A percentile compares a stretch with the other conserved stretches of the same genome.
Conservation (phyloP, 2,888 invertebrate genomes). For the Terebella lapidaria region DNA sequence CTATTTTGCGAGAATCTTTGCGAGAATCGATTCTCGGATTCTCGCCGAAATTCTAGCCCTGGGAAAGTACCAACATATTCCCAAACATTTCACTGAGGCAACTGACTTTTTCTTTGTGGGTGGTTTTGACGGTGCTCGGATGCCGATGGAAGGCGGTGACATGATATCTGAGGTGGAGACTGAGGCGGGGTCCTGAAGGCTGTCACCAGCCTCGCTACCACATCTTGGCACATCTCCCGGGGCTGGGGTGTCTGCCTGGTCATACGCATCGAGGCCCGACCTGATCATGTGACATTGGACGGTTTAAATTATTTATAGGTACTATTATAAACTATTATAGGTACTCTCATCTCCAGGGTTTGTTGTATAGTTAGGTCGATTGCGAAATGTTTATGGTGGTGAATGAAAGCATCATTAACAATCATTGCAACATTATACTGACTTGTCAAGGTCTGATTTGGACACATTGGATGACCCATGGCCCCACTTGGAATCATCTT, state of each 20-base stretch:
- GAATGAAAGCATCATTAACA: too few relatives aligned
- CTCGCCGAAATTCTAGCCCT: too few relatives aligned
- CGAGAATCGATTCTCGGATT: too few relatives aligned
- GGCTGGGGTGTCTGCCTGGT: neutral
- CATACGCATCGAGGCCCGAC: neutral
- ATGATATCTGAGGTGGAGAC: neutral
- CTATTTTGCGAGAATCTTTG: too few relatives aligned
- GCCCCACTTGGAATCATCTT: constrained; percentile 10
- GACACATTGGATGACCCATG: neutral
- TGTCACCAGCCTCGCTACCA: neutral
- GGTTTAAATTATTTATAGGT: neutral
- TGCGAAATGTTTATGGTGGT: too few relatives aligned
- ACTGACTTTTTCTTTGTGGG: neutral
- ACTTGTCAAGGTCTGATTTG: too few relatives aligned
- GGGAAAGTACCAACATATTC: too few relatives aligned
- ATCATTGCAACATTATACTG: too few relatives aligned
- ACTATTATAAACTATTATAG: neutral
- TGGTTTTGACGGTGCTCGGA: neutral
- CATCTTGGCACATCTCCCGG: neutral
- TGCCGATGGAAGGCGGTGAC: neutral
- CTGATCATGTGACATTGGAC: neutral
- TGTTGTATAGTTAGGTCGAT: too few relatives aligned
- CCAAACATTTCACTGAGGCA: too few relatives aligned
- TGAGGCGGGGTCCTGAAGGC: neutral
- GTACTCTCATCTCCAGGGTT: too few relatives aligned